Conservation (phyloP, 2,113 vertebrate species). For the Xerus inauris region DNA sequence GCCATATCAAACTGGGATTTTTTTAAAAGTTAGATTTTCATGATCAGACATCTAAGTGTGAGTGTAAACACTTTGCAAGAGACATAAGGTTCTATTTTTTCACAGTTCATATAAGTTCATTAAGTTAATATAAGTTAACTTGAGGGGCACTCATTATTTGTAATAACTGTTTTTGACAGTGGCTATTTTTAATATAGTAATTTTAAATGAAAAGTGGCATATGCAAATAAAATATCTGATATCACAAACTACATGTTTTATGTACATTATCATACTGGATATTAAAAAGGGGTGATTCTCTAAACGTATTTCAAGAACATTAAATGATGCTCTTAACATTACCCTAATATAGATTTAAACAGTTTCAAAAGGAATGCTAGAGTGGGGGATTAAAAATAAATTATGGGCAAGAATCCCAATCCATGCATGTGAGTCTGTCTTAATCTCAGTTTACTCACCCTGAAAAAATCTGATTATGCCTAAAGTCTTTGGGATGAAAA, state of each 20-base stretch:
- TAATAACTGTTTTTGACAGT: constrained; percentile 79
- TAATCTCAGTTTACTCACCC: constrained; percentile 63
- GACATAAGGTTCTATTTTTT: no score
- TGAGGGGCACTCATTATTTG: constrained; percentile 4
- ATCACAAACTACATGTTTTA: constrained; percentile 70
- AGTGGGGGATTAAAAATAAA: constrained; percentile 71
- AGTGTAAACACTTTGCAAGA: not conserved
- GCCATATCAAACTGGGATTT: constrained; percentile 68
- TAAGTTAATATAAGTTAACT: no score
- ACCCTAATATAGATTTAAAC: constrained; percentile 63
- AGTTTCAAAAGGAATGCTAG: constrained; percentile 64
- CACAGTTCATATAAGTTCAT: no score
- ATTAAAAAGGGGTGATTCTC: constrained; percentile 76
- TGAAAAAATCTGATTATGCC: constrained; percentile 60
- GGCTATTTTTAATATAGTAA: constrained; percentile 75
- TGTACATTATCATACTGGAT: constrained; percentile 67
- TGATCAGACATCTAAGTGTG: constrained; percentile 45
- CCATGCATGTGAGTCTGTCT: constrained; percentile 51
- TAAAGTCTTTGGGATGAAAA: constrained; percentile 55
- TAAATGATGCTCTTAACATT: constrained; percentile 74
- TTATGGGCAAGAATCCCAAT: constrained; percentile 59
- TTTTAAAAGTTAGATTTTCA: constrained; percentile 62
- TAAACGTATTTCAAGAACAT: constrained; percentile 73
- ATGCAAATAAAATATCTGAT: constrained; percentile 64
- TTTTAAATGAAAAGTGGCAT: constrained; percentile 74